These are phyloP conservation scores for Oryzias sinensis DNA, from an alignment of 2,797 vertebrate species.

Conservation along the genomic window DNA sequence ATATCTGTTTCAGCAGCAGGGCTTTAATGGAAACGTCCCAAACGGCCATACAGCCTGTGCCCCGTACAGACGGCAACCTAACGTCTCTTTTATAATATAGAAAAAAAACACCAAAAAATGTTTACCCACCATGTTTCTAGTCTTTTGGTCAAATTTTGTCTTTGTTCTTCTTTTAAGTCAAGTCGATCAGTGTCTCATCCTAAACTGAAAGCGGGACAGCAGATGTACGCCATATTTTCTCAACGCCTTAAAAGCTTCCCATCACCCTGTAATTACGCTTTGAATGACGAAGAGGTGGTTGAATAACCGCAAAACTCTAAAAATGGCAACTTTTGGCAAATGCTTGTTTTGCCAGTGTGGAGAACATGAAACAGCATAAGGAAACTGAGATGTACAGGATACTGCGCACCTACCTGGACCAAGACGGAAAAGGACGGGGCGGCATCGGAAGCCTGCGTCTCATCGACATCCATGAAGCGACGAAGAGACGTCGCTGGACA, in stretches of 20 bases:
- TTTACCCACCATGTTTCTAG: background rate
- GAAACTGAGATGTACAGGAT: constrained; percentile 36
- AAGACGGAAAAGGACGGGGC: constrained; percentile 41
- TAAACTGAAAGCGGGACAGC: constrained; percentile 27
- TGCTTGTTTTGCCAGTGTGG: constrained; percentile 15
- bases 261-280: constrained; percentile 42
- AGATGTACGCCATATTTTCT: constrained; percentile 56
- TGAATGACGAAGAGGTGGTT: constrained; percentile 32
- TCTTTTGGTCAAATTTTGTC: background rate
- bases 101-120: background rate
- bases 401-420: constrained; percentile 66
- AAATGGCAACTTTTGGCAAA: constrained; percentile 50
- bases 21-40: constrained; percentile 11
- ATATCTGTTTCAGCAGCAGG: constrained; percentile 9
- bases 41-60: constrained; percentile 8
- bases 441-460: constrained; percentile 48
- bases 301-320: constrained; percentile 51
- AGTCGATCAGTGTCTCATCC: constrained; percentile 13
- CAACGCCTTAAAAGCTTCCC: constrained; percentile 43
- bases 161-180: background rate
- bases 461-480: constrained; percentile 57
- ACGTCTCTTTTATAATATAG: constrained; percentile 1
- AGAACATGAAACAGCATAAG: constrained; percentile 22
- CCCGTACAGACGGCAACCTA: background rate
- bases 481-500: constrained; percentile 61